Base-by-base conservation (phyloP, 2,113 vertebrate species). In the Petromus typicus region DNA sequence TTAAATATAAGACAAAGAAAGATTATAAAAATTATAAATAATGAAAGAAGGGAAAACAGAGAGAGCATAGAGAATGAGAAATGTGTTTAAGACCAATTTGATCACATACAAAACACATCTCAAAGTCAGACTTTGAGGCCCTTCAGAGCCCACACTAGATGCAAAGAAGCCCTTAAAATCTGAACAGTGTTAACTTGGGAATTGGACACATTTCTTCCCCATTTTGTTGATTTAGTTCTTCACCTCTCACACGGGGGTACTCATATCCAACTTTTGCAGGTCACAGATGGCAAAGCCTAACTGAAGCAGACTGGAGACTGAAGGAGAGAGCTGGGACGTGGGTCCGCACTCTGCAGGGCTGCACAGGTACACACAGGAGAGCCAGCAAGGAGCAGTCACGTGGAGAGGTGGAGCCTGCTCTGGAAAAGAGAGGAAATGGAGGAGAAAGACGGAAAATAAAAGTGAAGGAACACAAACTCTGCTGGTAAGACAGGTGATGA, bases 221-320 rank as follows among this genome's bases (percentile, higher is more conserved):
- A 83, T 96, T 92, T 73, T 92, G 43, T 81, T 84, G 37, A 94
- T 59, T 69, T 43, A 37, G 57, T 88, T 90, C 71, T 89, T 96
- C 34, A 64, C 90, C 67, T 48, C 48, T 89, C 88, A 73, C 56
- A 51, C 30, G 6, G 1, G 91, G 34, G 90, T 85, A 88, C 73
- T 88, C 80, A 73, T 48, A 90, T 56, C 8, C 43, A 75, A 56
- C 40, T 88, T 86, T 81, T 89, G 14, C 40, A 84, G 73, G 59
- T 86, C 40, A 48, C 75, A 86, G 59, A 79, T 76, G 37, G 40
- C 92, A 25, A 91, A 25, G 54, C 90, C 54, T 85, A 78, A 91
- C 89, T 57, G 85, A 90, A 91, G 66, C 63, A 45, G 92, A 89
- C 43, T 45, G 34, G 9, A 27, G 25, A 63, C 7, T 51, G 48